Evolutionary conservation across 2,797 vertebrate species (phyloP), one percentile per base, ranked within the genome.

Genomic region (Balearica regulorum): DNA sequence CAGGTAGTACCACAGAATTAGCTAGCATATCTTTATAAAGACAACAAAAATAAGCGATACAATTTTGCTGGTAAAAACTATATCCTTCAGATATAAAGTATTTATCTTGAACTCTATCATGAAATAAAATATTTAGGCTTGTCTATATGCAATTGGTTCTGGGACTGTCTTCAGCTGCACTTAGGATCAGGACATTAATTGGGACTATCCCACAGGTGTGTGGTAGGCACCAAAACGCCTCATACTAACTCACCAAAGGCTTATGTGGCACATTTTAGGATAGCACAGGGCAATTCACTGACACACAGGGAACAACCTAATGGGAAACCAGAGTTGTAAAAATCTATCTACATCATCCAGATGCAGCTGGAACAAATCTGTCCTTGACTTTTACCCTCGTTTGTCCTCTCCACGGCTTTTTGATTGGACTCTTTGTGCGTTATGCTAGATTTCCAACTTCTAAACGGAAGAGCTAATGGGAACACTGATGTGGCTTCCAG

Each of bases 201-300:
- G 29, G 29, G 39, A n/a, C 31, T 29, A 33, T 35, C 31, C 60
- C 71, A 49, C 0, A 0, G 19, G 14, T 17, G 16, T 2, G 6
- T 13, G 21, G 46, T 3, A 83, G 61, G 15, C 44, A 90, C 41
- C 5, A 6, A 43, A 92, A 53, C 11, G 5, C 25, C 22, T 77
- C 78, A 25, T 4, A 8, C 35, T 54, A 51, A n/a, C 48, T 41
- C 4, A 3, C 20, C 48, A 5, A 11, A 39, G 25, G 16, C 22
- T 69, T 58, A 37, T 0, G 4, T 3, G 10, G 28, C 25, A 62
- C 31, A 51, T 57, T 68, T 46, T 28, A 68, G 58, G 43, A 46
- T 2, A 49, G 10, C 22, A 31, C 21, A 44, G 60, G 26, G 19
- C 53, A 81, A 76, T 39, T 57, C n/a, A 21, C 29, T 48, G 24